Evolutionary conservation across 2,888 invertebrate genomes (phyloP), one percentile per base, ranked within the genome.

Genomic region (Meghimatium bilineatum): DNA sequence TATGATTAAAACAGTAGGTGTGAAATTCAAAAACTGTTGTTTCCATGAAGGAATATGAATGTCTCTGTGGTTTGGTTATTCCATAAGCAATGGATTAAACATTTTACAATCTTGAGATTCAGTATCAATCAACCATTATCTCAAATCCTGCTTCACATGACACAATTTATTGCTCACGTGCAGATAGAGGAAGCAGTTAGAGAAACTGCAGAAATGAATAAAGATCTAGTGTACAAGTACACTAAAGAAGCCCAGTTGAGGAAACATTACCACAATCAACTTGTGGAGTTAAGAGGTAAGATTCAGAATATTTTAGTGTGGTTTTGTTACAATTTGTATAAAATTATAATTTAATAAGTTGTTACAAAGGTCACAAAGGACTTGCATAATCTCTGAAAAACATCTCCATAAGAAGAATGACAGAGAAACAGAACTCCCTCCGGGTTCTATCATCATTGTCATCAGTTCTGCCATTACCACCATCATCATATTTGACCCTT

Each of bases 201-300:
- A 34, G 87, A 87, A n/a, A 85, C 91, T 26, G 87, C 86, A 78
- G 88, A 90, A 26, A 86, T 89, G 67, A 91, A 92, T 84, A 90
- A 90, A 79, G 91, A 91, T 38, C 88, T 93, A 66, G 90, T 93
- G 26, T 87, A 87, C 72, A 90, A 93, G 78, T 94, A 94, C 86
- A 91, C 92, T 75, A 90, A 91, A 34, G 94, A 94, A 89, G 93
- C 94, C 90, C 86, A 88, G 29, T 90, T 93, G 0, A 87, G 94
- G 32, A 94, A 93, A 85, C 92, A 92, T 80, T 93, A 93, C 85
- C 94, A 94, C 87, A 94, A 94, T 87, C 92, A 94, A 87, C 88
- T 93, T 38, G 92, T 93, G 17, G 92, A 92, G 84, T 89, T 93
- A 8, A 92, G 91, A 91, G 93, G 93, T 93, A 76, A 74, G 79